Percentiles rank a stretch among this genome's conserved stretches.
Conservation (phyloP, 2,113 vertebrate genomes). For the Microtus montanus region DNA sequence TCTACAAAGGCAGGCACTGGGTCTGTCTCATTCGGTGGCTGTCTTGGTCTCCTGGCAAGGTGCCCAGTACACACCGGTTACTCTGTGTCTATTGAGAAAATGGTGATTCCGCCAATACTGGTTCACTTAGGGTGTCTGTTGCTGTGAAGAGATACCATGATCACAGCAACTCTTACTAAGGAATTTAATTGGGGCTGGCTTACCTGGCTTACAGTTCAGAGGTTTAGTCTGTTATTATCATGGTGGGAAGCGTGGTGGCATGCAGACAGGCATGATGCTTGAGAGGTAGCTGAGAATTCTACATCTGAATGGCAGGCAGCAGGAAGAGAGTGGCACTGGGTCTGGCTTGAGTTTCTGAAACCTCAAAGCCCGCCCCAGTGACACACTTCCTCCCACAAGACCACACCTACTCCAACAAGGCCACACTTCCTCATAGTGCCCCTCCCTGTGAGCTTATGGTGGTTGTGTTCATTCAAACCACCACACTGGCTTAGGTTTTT, state of each 20-base stretch:
- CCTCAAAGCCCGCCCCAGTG: not conserved
- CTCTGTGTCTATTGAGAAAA: not conserved
- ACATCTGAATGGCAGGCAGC: not conserved
- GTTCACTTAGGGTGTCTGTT: not conserved
- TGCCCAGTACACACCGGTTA: rapidly evolving
- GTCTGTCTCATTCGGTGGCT: not conserved
- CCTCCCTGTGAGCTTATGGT: not conserved
- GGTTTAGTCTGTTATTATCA: not conserved
- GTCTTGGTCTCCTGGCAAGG: not conserved
- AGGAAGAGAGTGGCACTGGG: not conserved
- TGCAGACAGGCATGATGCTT: not conserved
- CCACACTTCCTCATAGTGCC: not conserved
- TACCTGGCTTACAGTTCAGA: not conserved
- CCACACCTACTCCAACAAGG: not conserved
- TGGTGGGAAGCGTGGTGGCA: not conserved
- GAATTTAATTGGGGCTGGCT: not conserved
- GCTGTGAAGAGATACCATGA: not conserved
- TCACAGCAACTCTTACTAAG: not conserved
- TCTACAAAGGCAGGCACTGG: rapidly evolving
- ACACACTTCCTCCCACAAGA: not conserved
- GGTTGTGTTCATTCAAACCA: not conserved
- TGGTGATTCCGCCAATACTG: not conserved
- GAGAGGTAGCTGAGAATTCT: not conserved
- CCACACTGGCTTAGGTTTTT: not conserved
- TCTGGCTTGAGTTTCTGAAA: not conserved